phyloP scores from a whole-genome alignment of 2,113 vertebrate genomes.

The Sphyrna mokarran region DNA sequence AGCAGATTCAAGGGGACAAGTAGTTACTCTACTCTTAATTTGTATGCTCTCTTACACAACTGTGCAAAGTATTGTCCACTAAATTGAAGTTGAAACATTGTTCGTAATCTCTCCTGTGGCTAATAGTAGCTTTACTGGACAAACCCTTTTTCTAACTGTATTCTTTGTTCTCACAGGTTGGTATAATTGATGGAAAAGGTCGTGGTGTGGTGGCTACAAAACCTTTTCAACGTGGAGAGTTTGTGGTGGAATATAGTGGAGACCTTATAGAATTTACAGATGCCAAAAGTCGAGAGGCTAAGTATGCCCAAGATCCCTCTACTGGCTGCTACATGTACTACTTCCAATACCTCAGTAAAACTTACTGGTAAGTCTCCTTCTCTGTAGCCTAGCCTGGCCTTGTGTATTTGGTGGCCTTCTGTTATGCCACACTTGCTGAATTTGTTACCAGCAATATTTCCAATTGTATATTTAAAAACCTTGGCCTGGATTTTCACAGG shows the following conservation, averaged over 20 bases:
- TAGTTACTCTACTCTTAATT: no score
- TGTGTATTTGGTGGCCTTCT: neutral
- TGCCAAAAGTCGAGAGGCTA: constrained; percentile 73
- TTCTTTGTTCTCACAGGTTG: constrained; percentile 60
- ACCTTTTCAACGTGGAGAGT: constrained; percentile 81
- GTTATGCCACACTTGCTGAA: neutral
- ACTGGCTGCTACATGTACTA: constrained; percentile 98
- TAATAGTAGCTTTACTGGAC: no score
- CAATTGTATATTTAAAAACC: neutral
- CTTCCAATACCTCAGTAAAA: constrained; percentile 83
- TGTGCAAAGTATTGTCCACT: neutral
- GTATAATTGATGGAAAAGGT: constrained; percentile 81
- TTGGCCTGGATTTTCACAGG: no score
- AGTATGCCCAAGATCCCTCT: constrained; percentile 76
- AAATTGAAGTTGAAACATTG: neutral
- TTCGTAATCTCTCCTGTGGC: neutral
- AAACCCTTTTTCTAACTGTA: neutral
- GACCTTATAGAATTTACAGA: constrained; percentile 84
- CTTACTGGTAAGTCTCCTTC: constrained; percentile 73
- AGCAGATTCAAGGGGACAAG: no score
- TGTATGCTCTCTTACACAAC: no score
- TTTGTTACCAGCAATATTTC: neutral
- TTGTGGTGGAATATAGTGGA: constrained; percentile 92
- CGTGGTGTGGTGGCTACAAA: constrained; percentile 81
- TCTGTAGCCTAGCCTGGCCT: no score